Evolutionary conservation across 2,888 invertebrate species (phyloP), one percentile per base, ranked within the genome.

Genomic region (Tipula lateralis): DNA sequence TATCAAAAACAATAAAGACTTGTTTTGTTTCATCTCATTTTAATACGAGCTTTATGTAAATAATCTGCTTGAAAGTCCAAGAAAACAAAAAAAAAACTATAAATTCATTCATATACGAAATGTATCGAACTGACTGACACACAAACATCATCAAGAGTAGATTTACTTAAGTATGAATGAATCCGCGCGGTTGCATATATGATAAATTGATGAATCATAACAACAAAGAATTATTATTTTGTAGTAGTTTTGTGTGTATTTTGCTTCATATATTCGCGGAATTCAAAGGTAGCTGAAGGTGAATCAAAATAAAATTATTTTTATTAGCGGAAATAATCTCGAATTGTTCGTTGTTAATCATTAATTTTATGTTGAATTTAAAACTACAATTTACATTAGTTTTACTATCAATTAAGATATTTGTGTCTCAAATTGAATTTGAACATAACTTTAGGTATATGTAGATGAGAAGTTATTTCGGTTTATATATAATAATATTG

Each of bases 231-330:
- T 66, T 50, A n/a, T 66, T 66, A 66, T 66, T 66, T 66, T 24
- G 66, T 66, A 66, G 66, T 66, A 24, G 66, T 66, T 66, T 66
- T 66, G 44, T 66, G 24, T 66, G 24, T 24, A 50, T 4, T 50
- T 50, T 50, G 19, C 50, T 66, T 24, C 19, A 66, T 24, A 66
- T 24, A 66, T 66, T 24, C 66, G 19, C 24, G 24, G 66, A 66
- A 66, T 66, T 66, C 66, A 66, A 66, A 66, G 66, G 82, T 82
- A 82, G 30, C n/a, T 82, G 82, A 82, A 82, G 82, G 32, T 82
- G 82, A 82, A 82, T 82, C 32, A 82, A 82, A 82, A 82, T 12
- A 66, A 66, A 66, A 66, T 66, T 66, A 66, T 66, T 66, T 66
- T 66, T 66, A 66, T 66, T 66, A 66, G 66, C 66, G 66, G 66